phyloP scores from a whole-genome alignment of 2,113 vertebrate genomes.

The Phasianus colchicus region DNA sequence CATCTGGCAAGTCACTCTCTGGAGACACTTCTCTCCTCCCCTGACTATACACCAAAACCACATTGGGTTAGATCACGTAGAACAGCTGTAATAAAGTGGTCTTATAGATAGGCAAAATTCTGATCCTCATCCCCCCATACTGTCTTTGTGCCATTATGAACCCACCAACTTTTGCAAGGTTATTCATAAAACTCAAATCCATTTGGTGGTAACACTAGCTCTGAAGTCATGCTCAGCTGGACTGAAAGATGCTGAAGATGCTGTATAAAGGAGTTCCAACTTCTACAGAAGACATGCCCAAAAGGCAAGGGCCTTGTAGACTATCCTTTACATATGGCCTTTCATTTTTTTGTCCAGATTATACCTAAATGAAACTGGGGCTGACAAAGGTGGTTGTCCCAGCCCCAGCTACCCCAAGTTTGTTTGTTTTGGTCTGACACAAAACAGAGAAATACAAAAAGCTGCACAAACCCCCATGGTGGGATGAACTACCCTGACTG shows the following conservation, averaged over 20 bases:
- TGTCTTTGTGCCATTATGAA: not conserved
- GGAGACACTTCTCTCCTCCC: not conserved
- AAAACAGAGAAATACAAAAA: not conserved
- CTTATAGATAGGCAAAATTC: not conserved
- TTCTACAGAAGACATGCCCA: not conserved
- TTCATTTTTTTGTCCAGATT: not conserved
- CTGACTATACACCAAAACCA: not conserved
- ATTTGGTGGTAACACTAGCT: not conserved
- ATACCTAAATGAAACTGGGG: not conserved
- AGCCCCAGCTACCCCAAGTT: not conserved
- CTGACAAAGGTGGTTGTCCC: not conserved
- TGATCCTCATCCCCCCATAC: not conserved
- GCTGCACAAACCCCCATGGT: not conserved
- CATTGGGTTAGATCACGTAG: not conserved
- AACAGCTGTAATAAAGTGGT: not conserved
- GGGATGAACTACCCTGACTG: not conserved
- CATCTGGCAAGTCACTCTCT: not conserved
- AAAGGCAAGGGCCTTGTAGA: not conserved
- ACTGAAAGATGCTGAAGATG: not conserved
- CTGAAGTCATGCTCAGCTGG: not conserved
- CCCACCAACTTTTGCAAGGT: not conserved
- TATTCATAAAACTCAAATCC: not conserved
- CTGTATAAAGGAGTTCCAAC: not conserved
- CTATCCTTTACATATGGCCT: not conserved
- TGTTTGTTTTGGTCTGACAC: not conserved